Conservation (phyloP, 1,140 invertebrate genomes). For the Pseudomyrmex gracilis region DNA sequence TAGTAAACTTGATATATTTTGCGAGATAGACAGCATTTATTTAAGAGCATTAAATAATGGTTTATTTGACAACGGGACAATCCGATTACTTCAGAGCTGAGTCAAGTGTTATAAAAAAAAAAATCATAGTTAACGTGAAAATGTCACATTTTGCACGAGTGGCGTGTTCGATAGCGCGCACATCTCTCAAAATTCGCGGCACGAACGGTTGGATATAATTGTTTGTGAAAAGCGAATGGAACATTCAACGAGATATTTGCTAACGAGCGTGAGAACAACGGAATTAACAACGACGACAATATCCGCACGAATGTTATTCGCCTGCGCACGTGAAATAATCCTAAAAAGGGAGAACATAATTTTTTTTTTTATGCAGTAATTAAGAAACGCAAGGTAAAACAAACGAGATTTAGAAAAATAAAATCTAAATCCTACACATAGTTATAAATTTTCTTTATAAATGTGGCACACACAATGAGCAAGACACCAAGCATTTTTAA, state of each 20-base stretch:
- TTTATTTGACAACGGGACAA: slow-evolving; percentile 20
- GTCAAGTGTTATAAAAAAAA: slow-evolving; percentile 22
- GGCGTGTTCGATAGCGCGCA: slow-evolving; percentile 22
- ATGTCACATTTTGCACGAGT: slow-evolving; percentile 29
- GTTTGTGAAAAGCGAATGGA: slow-evolving; percentile 47
- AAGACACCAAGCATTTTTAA: not conserved
- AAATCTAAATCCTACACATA: not conserved
- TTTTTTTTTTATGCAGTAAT: not conserved
- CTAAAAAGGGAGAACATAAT: not conserved
- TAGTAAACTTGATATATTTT: not conserved
- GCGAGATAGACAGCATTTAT: not conserved
- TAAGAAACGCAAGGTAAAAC: slow-evolving; percentile 6
- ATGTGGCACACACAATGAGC: not conserved
- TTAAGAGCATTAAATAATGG: not conserved
- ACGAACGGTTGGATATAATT: slow-evolving; percentile 47
- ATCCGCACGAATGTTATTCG: slow-evolving; percentile 14
- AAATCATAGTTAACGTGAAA: slow-evolving; percentile 34
- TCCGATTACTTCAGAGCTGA: slow-evolving; percentile 12
- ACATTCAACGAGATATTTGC: slow-evolving; percentile 42
- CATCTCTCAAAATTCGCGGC: slow-evolving; percentile 47
- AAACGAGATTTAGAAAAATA: not conserved
- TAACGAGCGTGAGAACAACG: slow-evolving; percentile 41
- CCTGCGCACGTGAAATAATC: not conserved
- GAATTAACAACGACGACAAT: slow-evolving; percentile 42
- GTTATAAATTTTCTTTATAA: not conserved